Evolutionary conservation across 2,888 invertebrate species (phyloP).

Genomic region (Xanthorhoe spadicearia): DNA sequence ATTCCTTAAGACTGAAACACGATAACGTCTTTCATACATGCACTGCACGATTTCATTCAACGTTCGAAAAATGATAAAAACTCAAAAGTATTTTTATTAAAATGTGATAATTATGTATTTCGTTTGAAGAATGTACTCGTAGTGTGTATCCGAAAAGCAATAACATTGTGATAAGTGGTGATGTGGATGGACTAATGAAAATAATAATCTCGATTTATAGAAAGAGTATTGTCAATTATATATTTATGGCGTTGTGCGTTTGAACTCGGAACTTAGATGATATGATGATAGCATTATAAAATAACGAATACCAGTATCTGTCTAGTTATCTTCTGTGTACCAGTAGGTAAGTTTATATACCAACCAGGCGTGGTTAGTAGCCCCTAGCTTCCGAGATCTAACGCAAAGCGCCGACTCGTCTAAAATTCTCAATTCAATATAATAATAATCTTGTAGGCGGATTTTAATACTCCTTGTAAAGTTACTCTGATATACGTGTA

Average conservation of each 20-base stretch:
- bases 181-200: constrained; percentile 66
- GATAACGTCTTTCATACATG: constrained; percentile 56
- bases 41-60: constrained; percentile 55
- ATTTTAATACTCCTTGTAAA: constrained; percentile 41
- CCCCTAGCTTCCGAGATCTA: constrained; percentile 20
- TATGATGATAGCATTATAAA: constrained; percentile 20
- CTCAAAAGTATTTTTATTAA: constrained; percentile 70
- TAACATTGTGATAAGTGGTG: constrained; percentile 80
- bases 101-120: constrained; percentile 75
- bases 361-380: background rate
- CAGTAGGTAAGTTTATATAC: constrained; percentile 3
- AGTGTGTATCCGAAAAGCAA: constrained; percentile 81
- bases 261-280: constrained; percentile 48
- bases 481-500: constrained; percentile 42
- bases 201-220: constrained; percentile 62
- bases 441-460: constrained; percentile 50
- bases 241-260: constrained; percentile 49
- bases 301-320: constrained; percentile 5
- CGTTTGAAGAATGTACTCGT: constrained; percentile 66
- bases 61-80: constrained; percentile 55
- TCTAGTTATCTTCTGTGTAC: background rate
- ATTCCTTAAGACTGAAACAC: constrained; percentile 71
- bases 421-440: constrained; percentile 51
- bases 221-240: constrained; percentile 79
- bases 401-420: constrained; percentile 37